phyloP scores from a whole-genome alignment of 2,113 vertebrate species.

The Haliaeetus leucogaster region DNA sequence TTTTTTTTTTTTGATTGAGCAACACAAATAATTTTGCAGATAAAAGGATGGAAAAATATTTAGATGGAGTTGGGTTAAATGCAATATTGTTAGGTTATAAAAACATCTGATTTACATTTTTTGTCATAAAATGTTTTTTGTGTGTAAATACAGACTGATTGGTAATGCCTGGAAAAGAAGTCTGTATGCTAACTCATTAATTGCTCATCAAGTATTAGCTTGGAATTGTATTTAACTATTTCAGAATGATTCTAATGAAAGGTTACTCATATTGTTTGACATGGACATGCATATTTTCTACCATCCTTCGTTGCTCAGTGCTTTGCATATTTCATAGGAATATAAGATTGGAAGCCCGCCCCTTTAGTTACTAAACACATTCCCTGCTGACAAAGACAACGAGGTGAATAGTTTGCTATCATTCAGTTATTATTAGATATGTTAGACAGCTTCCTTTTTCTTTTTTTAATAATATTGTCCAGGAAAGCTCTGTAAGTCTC shows the following conservation, averaged over 20 bases:
- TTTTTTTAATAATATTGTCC: slow-evolving; percentile 15
- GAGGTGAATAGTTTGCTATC: neutral
- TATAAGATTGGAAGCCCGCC: neutral
- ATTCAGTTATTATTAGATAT: slow-evolving; percentile 36
- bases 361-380: neutral
- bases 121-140: neutral
- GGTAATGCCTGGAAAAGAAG: neutral
- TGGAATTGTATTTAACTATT: neutral
- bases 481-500: slow-evolving; percentile 32
- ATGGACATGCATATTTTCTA: neutral
- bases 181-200: neutral
- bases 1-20: neutral
- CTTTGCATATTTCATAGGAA: neutral
- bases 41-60: neutral
- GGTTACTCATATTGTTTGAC: neutral
- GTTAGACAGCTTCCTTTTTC: slow-evolving; percentile 42
- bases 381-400: neutral
- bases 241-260: neutral
- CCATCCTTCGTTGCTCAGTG: neutral
- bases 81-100: neutral
- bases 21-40: neutral
- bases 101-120: neutral
- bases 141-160: neutral
- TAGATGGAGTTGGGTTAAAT: neutral
- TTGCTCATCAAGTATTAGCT: neutral